Base-by-base conservation (phyloP, 2,797 vertebrate species). In the Furcifer pardalis region DNA sequence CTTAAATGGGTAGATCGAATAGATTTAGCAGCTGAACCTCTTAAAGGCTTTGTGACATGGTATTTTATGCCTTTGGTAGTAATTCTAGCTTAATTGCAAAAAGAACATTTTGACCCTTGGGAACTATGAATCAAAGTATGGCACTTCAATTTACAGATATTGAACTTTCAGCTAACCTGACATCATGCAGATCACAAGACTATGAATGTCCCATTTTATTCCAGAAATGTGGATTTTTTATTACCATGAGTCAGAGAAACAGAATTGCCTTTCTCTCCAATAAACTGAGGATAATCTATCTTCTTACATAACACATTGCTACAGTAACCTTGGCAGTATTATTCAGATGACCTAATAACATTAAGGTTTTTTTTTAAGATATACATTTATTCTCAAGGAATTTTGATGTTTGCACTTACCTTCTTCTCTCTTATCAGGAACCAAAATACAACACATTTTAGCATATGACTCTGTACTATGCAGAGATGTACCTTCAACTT, bases 341-440 rank as follows among this genome's bases (percentile, higher is more conserved):
- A 87, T 87, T 81, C 90, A n/a, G 90, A 91, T 92, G 89, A 94
- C 86, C 84, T 88, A 87, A 92, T 93, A 95, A 93, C 85, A 90
- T 85, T 89, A 89, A 89, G 44, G 5, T 85, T 86, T 62, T 62
- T 13, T 90, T 89, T 90, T 7, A 83, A 89, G 44, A 86, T 68
- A 69, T n/a, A 87, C 80, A 81, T 89, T 3, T 73, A 85, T 92
- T 92, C 66, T 81, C 62, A 85, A 86, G 88, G 88, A 84, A 86
- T 88, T 86, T 87, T 88, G 42, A 40, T 73, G 84, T 80, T 87
- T 92, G 21, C 23, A 44, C 21, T 37, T 49, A 52, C 79, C 56
- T 91, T 74, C 56, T 83, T 66, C 88, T 90, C 74, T 65, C 40
- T 90, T 88, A 73, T 66, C 79, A 91, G 27, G 77, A 88, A 27